These are phyloP conservation scores for Gymnocypris eckloni DNA, from an alignment of 2,797 vertebrate genomes.

Conservation along the genomic window DNA sequence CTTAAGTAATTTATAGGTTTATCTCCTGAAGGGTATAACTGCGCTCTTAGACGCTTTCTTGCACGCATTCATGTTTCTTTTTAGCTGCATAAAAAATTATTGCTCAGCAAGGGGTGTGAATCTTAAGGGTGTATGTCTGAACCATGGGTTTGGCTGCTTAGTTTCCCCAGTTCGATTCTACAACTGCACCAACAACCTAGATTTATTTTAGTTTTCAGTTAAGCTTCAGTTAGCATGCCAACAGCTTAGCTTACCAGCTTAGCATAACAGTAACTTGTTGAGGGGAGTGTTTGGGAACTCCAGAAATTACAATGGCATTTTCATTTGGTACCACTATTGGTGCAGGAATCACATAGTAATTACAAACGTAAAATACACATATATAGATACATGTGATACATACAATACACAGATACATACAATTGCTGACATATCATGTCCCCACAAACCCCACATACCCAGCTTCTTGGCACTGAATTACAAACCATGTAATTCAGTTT, in stretches of 20 bases:
- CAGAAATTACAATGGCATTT: neutral
- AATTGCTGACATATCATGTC: neutral
- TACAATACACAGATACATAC: neutral
- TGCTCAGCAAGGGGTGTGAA: too few species aligned
- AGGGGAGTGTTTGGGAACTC: neutral
- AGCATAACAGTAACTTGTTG: neutral
- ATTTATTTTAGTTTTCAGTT: neutral
- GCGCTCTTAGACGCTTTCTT: neutral
- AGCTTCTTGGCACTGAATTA: too few species aligned
- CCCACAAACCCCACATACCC: too few species aligned
- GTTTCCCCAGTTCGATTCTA: neutral
- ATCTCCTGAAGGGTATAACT: too few species aligned
- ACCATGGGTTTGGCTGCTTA: too few species aligned
- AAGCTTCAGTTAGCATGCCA: neutral
- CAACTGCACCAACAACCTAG: neutral
- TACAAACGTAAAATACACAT: neutral
- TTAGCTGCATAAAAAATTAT: neutral
- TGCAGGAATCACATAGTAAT: neutral
- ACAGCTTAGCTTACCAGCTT: neutral
- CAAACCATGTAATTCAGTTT: too few species aligned
- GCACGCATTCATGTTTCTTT: neutral
- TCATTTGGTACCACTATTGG: neutral
- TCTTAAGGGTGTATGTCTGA: too few species aligned
- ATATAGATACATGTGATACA: neutral
- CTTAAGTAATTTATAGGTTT: neutral